These are phyloP conservation scores for Poecile montanus DNA, from an alignment of 2,797 vertebrate species.

Conservation along the genomic window DNA sequence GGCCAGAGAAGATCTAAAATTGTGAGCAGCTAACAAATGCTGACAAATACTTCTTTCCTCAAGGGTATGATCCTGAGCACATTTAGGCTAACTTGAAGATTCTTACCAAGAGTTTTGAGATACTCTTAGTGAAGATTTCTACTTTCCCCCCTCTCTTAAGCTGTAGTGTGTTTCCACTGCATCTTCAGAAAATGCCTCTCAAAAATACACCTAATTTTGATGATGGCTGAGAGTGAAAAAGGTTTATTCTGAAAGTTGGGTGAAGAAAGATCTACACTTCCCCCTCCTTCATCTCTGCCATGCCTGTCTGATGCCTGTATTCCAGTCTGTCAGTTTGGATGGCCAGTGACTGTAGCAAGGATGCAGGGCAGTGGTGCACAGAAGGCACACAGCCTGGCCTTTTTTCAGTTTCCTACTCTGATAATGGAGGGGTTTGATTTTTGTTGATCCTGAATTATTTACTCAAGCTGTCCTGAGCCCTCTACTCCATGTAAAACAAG, in stretches of 20 bases:
- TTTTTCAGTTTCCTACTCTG: neutral
- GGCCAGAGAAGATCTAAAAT: slow-evolving; percentile 12
- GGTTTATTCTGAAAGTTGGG: neutral
- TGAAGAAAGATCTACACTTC: neutral
- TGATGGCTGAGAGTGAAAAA: neutral
- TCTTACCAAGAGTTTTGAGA: neutral
- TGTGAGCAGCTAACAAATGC: neutral
- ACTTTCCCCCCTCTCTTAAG: neutral
- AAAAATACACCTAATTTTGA: neutral
- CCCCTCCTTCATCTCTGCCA: neutral
- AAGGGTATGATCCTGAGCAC: neutral
- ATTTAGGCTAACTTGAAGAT: neutral
- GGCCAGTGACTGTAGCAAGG: neutral
- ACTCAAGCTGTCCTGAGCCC: neutral
- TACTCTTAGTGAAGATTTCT: neutral
- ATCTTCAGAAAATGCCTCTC: neutral
- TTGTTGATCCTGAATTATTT: neutral
- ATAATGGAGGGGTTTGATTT: neutral
- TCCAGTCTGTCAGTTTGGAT: neutral
- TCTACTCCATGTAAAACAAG: neutral
- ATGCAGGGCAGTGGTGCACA: neutral
- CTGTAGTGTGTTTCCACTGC: neutral
- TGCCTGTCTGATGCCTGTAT: neutral
- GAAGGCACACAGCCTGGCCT: neutral
- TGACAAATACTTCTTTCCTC: neutral